These are phyloP conservation scores for Microtus richardsoni DNA, from an alignment of 2,113 vertebrate species.

Conservation along the genomic window DNA sequence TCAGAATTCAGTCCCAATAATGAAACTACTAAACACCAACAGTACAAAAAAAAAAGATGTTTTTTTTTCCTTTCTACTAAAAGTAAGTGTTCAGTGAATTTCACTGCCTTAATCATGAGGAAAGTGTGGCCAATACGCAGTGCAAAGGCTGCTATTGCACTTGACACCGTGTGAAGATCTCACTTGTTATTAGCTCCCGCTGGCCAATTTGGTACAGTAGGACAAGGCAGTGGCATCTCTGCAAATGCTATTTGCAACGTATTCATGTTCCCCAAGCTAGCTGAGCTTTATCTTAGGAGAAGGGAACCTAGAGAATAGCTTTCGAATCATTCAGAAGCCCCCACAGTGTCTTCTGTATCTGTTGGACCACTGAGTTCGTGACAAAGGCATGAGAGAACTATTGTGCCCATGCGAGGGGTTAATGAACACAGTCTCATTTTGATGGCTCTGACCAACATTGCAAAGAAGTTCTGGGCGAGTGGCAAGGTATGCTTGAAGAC, in stretches of 20 bases:
- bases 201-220: not conserved
- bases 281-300: not conserved
- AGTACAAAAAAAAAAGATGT: not conserved
- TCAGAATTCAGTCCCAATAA: not conserved
- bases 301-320: not conserved
- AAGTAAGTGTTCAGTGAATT: not conserved
- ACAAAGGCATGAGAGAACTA: constrained; percentile 11
- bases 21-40: not conserved
- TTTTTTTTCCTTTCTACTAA: not conserved
- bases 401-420: not conserved
- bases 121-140: no score
- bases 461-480: not conserved
- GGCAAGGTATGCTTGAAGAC: not conserved
- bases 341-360: not conserved
- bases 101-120: not conserved
- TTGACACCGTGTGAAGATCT: not conserved
- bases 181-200: not conserved
- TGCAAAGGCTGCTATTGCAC: not conserved
- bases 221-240: not conserved
- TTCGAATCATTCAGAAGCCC: not conserved
- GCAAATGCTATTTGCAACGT: constrained; percentile 50
- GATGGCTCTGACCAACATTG: not conserved
- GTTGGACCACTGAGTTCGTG: not conserved
- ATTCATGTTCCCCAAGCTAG: constrained; percentile 33
- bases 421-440: not conserved